Conservation (phyloP, 1,140 invertebrate genomes). For the Caenorhabditis brenneri region DNA sequence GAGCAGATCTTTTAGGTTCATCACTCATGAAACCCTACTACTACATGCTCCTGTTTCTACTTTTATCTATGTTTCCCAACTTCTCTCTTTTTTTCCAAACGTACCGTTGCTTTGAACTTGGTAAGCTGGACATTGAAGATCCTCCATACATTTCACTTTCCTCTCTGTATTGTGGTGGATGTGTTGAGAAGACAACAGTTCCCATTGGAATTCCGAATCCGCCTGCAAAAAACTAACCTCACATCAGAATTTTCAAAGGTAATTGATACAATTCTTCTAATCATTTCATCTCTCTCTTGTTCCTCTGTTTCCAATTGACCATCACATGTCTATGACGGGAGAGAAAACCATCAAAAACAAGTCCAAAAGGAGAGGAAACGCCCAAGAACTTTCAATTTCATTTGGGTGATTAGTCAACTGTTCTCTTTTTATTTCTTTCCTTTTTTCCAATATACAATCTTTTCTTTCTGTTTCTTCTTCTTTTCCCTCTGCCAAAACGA, state of each 20-base stretch:
- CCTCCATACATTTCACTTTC: slow-evolving; percentile 54
- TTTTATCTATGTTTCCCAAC: background rate
- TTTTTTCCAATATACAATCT: background rate
- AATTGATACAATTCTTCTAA: background rate
- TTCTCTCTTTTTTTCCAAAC: background rate
- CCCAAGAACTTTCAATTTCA: slow-evolving; percentile 38
- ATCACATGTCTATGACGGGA: background rate
- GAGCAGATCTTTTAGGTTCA: too few species aligned
- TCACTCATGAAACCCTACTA: too few species aligned
- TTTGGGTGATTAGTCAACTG: slow-evolving; percentile 41
- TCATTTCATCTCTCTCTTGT: background rate
- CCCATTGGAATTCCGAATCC: slow-evolving; percentile 61
- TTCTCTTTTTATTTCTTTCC: background rate
- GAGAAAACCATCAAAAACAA: slow-evolving; percentile 26
- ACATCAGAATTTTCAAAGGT: background rate
- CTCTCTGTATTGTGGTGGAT: slow-evolving; percentile 60
- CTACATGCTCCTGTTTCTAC: too few species aligned
- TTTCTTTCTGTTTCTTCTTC: background rate
- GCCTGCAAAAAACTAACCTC: slow-evolving; percentile 47
- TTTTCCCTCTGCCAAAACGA: background rate
- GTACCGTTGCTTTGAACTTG: slow-evolving; percentile 48
- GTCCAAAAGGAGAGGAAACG: background rate
- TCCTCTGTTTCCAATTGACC: background rate
- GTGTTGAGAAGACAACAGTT: slow-evolving; percentile 59
- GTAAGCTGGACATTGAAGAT: slow-evolving; percentile 55